A percentile compares a stretch with the other conserved stretches of the same genome.
Conservation (phyloP, 2,113 vertebrate genomes). For the Smithornis capensis region DNA sequence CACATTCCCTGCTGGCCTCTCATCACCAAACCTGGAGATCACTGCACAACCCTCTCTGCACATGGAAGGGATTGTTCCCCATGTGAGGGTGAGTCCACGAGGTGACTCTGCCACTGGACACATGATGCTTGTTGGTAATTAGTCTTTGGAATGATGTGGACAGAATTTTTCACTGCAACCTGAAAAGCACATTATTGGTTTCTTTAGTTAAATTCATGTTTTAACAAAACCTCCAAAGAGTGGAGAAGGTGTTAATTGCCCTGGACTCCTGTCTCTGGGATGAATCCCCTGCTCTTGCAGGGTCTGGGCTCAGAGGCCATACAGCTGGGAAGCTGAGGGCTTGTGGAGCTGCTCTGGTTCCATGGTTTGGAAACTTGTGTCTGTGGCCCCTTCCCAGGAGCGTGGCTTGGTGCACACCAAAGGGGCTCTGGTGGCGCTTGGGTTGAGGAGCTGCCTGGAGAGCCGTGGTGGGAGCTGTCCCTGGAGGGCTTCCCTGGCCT, state of each 20-base stretch:
- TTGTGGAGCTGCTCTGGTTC: neutral
- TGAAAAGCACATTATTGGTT: rapidly evolving
- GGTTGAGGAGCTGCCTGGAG: neutral
- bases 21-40: neutral
- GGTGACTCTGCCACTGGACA: neutral
- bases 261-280: neutral
- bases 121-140: neutral
- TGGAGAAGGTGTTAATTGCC: neutral
- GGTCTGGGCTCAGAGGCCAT: neutral
- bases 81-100: rapidly evolving
- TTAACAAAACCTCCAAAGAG: neutral
- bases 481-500: neutral
- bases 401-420: rapidly evolving
- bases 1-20: neutral
- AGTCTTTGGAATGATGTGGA: neutral
- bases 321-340: neutral
- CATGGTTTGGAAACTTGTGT: neutral
- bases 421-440: rapidly evolving
- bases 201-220: neutral
- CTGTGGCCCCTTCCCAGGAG: rapidly evolving
- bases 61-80: rapidly evolving
- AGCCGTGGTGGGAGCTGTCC: neutral
- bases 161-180: neutral
- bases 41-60: neutral
- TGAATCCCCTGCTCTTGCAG: neutral